Conservation (phyloP, 1,140 invertebrate species). For the Drosophila prosaltans region DNA sequence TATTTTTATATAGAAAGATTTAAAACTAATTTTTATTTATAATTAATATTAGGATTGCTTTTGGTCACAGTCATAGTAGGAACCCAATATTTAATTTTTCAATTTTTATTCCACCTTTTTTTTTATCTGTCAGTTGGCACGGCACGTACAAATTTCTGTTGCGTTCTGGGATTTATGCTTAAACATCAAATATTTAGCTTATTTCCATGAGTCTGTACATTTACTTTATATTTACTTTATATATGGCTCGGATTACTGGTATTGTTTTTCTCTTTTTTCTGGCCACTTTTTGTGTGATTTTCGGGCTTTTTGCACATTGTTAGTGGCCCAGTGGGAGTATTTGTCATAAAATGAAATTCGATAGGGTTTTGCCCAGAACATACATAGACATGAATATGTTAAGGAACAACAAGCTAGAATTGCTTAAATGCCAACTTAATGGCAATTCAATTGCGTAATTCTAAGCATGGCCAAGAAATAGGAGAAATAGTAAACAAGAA, state of each 20-base stretch:
- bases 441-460: slow-evolving; percentile 62
- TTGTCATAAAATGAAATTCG: slow-evolving; percentile 59
- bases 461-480: slow-evolving; percentile 5
- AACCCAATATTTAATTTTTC: too few relatives aligned
- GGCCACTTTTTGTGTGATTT: slow-evolving; percentile 30
- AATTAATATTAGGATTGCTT: too few relatives aligned
- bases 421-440: slow-evolving; percentile 52
- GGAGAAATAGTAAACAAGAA: neutral
- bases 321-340: slow-evolving; percentile 40
- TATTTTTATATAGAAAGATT: too few relatives aligned
- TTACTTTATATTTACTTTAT: slow-evolving; percentile 41
- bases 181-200: slow-evolving; percentile 59
- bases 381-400: neutral
- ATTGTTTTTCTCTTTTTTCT: neutral
- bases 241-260: slow-evolving; percentile 9
- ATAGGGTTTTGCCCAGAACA: slow-evolving; percentile 40
- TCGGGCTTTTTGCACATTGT: slow-evolving; percentile 59
- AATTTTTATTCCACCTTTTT: neutral
- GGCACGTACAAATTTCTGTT: slow-evolving; percentile 50
- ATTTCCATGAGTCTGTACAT: slow-evolving; percentile 24
- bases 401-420: slow-evolving; percentile 25
- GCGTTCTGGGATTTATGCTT: slow-evolving; percentile 38
- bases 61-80: too few relatives aligned
- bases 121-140: slow-evolving; percentile 38
- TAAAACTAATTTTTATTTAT: too few relatives aligned